A percentile compares a stretch with the other conserved stretches of the same genome.
Evolutionary conservation across 2,113 vertebrate species (phyloP).

Genomic region (Ia io): DNA sequence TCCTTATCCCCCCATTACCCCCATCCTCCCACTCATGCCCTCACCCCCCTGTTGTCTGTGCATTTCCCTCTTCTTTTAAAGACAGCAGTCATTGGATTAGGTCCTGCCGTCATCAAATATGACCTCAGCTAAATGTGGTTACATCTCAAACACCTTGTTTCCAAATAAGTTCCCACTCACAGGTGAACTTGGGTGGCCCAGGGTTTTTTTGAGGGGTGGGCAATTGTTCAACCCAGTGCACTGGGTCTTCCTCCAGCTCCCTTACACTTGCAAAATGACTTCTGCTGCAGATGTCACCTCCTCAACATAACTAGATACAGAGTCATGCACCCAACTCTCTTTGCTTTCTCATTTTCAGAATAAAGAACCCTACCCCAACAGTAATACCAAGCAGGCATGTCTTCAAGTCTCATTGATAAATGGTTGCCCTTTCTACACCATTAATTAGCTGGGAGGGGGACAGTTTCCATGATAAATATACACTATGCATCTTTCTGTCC

Average conservation of each 20-base stretch:
- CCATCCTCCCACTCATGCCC: no score
- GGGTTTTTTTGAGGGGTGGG: not conserved
- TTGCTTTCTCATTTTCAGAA: not conserved
- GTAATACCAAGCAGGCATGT: not conserved
- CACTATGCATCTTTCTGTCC: not conserved
- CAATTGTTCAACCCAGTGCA: rapidly evolving
- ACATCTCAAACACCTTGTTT: not conserved
- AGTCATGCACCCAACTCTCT: not conserved
- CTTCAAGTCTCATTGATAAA: not conserved
- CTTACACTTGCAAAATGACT: not conserved
- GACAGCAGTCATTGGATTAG: not conserved
- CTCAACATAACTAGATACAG: not conserved
- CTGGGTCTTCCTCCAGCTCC: not conserved
- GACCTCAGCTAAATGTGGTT: not conserved
- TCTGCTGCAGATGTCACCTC: not conserved
- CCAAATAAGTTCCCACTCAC: not conserved
- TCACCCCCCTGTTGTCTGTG: not conserved
- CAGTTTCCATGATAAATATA: not conserved
- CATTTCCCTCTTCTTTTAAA: not conserved
- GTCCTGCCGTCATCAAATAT: not conserved
- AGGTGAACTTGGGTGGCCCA: not conserved
- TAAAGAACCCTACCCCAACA: not conserved
- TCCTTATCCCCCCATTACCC: no score
- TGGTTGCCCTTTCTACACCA: not conserved
- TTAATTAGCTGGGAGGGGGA: not conserved